Percentiles rank a stretch among this genome's conserved stretches.
Evolutionary conservation across 2,888 invertebrate species (phyloP).

Genomic region (Agrochola macilenta): DNA sequence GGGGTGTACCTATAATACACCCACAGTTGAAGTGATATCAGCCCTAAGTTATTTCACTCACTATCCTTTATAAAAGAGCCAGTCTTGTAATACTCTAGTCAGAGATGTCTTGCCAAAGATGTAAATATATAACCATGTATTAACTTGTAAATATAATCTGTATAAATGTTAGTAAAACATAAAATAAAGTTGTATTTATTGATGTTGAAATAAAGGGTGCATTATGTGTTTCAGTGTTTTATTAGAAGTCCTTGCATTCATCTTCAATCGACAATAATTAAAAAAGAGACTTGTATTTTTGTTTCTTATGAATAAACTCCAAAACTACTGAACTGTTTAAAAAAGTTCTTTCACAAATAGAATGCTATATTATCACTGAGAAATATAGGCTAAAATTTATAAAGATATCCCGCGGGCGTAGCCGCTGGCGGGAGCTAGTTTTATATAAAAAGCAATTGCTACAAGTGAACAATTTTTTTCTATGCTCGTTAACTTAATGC

Average conservation of each 20-base stretch:
- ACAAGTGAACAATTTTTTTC: too few species aligned
- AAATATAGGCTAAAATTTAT: too few species aligned
- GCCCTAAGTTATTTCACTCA: background rate
- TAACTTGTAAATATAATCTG: conserved; percentile 64
- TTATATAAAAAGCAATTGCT: too few species aligned
- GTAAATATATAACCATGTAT: conserved; percentile 47
- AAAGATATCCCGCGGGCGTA: too few species aligned
- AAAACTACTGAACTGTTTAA: too few species aligned
- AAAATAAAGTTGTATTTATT: conserved; percentile 70
- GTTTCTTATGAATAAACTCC: too few species aligned
- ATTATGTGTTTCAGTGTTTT: conserved; percentile 54
- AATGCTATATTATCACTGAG: too few species aligned
- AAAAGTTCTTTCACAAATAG: too few species aligned
- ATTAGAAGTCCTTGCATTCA: background rate
- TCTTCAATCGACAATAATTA: background rate
- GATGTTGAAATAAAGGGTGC: conserved; percentile 78
- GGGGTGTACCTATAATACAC: too few species aligned
- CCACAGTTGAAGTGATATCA: background rate
- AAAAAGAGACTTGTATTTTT: too few species aligned
- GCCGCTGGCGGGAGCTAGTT: too few species aligned
- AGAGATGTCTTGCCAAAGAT: conserved; percentile 67
- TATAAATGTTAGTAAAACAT: conserved; percentile 68
- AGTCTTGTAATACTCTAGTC: conserved; percentile 55
- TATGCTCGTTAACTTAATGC: too few species aligned
- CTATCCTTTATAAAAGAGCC: background rate